Percentiles rank a stretch among this genome's conserved stretches.
Conservation (phyloP, 2,888 invertebrate genomes). For the Luperina testacea region DNA sequence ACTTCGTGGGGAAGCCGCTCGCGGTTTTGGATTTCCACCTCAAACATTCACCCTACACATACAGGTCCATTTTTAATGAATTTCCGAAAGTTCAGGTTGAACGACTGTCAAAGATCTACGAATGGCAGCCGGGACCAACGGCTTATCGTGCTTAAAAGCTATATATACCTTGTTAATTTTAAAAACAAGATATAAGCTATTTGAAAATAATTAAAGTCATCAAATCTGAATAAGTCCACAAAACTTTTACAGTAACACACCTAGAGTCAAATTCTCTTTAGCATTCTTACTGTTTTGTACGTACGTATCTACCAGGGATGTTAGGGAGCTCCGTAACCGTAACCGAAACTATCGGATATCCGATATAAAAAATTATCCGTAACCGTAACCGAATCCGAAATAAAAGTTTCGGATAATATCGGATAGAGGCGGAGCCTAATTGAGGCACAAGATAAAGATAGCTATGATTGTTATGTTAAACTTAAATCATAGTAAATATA, state of each 20-base stretch:
- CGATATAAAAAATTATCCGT: too few relatives aligned
- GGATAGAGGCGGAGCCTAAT: too few relatives aligned
- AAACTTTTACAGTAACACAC: conserved; percentile 9
- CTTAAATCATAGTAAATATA: too few relatives aligned
- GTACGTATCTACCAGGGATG: too few relatives aligned
- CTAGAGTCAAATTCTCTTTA: neutral
- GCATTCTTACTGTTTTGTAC: neutral
- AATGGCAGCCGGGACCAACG: too few relatives aligned
- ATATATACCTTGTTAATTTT: neutral
- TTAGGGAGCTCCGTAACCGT: too few relatives aligned
- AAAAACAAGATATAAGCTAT: neutral
- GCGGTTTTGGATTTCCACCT: neutral
- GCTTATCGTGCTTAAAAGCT: neutral
- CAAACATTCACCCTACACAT: neutral
- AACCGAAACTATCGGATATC: too few relatives aligned
- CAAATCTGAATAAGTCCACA: neutral
- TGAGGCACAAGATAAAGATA: too few relatives aligned
- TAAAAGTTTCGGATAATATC: too few relatives aligned
- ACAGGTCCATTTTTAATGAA: neutral
- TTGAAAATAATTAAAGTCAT: neutral
- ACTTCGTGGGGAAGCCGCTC: neutral
- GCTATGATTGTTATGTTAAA: too few relatives aligned
- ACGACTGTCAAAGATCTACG: neutral
- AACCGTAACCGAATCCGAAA: too few relatives aligned
- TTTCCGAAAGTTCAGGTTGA: neutral